Conservation (phyloP, 1,140 invertebrate species). For the Drosophila bocki region DNA sequence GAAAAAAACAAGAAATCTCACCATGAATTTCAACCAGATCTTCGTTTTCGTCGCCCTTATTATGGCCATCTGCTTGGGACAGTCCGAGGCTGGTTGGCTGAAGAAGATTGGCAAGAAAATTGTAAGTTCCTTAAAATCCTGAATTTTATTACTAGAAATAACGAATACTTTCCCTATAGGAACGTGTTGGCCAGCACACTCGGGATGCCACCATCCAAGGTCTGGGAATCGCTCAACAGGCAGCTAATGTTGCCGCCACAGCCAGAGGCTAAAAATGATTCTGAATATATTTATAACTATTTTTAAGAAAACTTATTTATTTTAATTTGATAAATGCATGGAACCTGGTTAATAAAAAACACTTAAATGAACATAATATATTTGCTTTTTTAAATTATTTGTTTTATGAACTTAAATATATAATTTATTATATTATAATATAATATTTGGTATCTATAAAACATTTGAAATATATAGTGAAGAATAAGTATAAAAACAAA, state of each 20-base stretch:
- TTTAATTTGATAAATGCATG: not conserved
- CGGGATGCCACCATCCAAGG: slow-evolving; percentile 44
- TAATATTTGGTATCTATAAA: too few relatives aligned
- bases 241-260: slow-evolving; percentile 44
- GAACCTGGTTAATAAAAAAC: not conserved
- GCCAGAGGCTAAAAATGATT: not conserved
- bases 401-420: too few relatives aligned
- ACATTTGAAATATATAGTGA: too few relatives aligned
- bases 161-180: slow-evolving; percentile 6
- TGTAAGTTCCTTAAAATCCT: not conserved
- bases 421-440: too few relatives aligned
- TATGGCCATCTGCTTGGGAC: slow-evolving; percentile 59
- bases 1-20: slow-evolving; percentile 6
- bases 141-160: not conserved
- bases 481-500: too few relatives aligned
- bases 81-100: slow-evolving; percentile 53
- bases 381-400: not conserved
- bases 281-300: not conserved
- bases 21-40: slow-evolving; percentile 73
- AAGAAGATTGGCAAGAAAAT: slow-evolving; percentile 27
- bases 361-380: not conserved
- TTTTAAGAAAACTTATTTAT: not conserved
- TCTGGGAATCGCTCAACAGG: slow-evolving; percentile 45
- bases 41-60: slow-evolving; percentile 65
- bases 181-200: slow-evolving; percentile 39